Evolutionary conservation across 2,797 vertebrate genomes (phyloP), one percentile per base, ranked within the genome.

Genomic region (Hephaestus fuliginosus): DNA sequence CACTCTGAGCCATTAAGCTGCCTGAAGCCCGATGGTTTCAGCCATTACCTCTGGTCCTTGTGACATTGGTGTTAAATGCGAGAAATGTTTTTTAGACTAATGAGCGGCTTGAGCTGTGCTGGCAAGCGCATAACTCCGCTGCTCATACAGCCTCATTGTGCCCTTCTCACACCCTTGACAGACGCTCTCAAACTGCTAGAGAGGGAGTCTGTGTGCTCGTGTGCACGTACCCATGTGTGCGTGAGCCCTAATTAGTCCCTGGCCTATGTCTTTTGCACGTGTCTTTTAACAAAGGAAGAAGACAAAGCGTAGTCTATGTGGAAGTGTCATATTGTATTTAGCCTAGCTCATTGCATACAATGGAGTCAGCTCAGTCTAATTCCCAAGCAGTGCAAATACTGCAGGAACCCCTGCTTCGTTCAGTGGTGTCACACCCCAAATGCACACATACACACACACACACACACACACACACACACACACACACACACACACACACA

Each of bases 111-210:
- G 66, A 86, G 88, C 83, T 57, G 70, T 49, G 66, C 77, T 83
- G 83, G 84, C 89, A 84, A 89, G 84, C 81, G 46, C 78, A 78
- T 72, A 81, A 76, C 86, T 89, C 84, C 78, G 66, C 71, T 75
- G 67, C 82, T 86, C 74, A 80, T 87, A 70, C 76, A 66, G 87
- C 77, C 85, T 85, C 83, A 77, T 82, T 90, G 78, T 89, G 88
- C 77, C 88, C 86, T 88, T 91, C 88, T 89, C 83, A 78, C 84
- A 88, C 88, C 89, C 89, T 85, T 86, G 87, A 89, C 77, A 84
- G 86, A 86, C 30, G 48, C 85, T 82, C 74, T 74, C 74, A 86
- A 86, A 92, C 84, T 49, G 78, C 65, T 87, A 91, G 86, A 86
- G 81, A 83, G 76, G 33, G 46, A 43, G 55, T 18, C 60, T 20